Conservation (phyloP, 35 echinoderm and acorn worm species). For the Anneissia japonica region DNA sequence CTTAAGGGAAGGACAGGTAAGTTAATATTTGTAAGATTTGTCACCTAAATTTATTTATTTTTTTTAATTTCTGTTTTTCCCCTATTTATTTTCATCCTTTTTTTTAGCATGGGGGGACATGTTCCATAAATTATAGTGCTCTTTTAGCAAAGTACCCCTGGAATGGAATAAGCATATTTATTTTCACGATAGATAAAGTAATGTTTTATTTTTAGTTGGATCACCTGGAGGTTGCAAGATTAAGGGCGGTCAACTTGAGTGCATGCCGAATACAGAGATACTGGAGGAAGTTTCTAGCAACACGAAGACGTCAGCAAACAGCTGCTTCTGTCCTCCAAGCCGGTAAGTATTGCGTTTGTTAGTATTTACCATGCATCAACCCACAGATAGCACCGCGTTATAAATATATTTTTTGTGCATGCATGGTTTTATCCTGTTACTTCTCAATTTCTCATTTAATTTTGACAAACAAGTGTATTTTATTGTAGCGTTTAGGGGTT, state of each 20-base stretch:
- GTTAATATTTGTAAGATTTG: neutral
- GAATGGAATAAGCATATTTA: neutral
- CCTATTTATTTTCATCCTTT: neutral
- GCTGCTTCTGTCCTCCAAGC: conserved; percentile 70
- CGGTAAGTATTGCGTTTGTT: conserved; percentile 20
- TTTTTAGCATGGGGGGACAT: neutral
- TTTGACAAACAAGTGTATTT: neutral
- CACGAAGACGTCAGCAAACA: neutral
- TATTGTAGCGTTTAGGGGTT: conserved; percentile 41
- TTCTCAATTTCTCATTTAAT: neutral
- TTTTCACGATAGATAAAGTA: no score
- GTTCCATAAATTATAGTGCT: neutral
- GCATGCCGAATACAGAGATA: conserved; percentile 48
- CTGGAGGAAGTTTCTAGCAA: conserved; percentile 37
- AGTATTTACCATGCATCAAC: neutral
- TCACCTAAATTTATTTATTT: neutral
- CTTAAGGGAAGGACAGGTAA: conserved; percentile 73
- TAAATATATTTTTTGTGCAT: neutral
- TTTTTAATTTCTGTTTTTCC: neutral
- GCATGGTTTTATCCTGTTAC: neutral
- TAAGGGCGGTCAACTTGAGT: neutral
- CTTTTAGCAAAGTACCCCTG: neutral
- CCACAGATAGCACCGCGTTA: neutral
- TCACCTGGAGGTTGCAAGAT: conserved; percentile 45
- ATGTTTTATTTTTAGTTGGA: conserved; percentile 54